These are phyloP conservation scores for Actinia equina DNA, from an alignment of 64 coral and sea anemone genomes.

Conservation along the genomic window DNA sequence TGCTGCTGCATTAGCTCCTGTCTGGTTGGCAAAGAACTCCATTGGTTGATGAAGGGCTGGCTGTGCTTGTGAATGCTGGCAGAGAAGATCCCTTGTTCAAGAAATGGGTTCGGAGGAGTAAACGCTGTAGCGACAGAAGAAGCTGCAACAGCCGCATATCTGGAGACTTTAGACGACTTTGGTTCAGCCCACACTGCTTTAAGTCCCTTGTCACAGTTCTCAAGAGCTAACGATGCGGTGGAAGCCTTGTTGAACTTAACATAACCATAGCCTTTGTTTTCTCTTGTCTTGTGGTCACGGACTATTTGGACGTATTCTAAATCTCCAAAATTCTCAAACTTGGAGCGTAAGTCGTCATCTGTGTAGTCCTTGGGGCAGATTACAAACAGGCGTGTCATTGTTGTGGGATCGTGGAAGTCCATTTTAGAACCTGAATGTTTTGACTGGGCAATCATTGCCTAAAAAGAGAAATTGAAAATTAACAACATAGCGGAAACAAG, in stretches of 20 bases:
- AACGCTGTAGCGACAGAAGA: slow-evolving; percentile 63
- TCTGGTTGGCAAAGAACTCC: slow-evolving; percentile 43
- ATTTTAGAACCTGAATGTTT: slow-evolving; percentile 85
- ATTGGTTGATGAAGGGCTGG: slow-evolving; percentile 31
- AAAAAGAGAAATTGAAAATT: background rate
- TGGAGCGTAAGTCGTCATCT: slow-evolving; percentile 82
- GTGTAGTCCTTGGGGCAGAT: slow-evolving; percentile 83
- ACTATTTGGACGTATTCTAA: slow-evolving; percentile 97
- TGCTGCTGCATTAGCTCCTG: slow-evolving; percentile 43
- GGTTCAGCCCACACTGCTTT: slow-evolving; percentile 98
- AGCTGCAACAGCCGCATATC: slow-evolving; percentile 86
- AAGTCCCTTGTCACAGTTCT: slow-evolving; percentile 87
- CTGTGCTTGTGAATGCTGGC: slow-evolving; percentile 23
- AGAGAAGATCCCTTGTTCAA: slow-evolving; percentile 52
- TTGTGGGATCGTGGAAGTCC: slow-evolving; percentile 88
- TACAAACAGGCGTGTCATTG: slow-evolving; percentile 83
- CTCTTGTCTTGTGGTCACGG: slow-evolving; percentile 84
- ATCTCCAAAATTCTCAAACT: slow-evolving; percentile 92
- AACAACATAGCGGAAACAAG: no score
- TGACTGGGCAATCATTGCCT: slow-evolving; percentile 99
- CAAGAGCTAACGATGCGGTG: slow-evolving; percentile 84
- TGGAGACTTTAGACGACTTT: slow-evolving; percentile 90
- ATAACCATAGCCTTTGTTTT: slow-evolving; percentile 92
- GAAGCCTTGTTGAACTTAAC: slow-evolving; percentile 91
- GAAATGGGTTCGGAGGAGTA: slow-evolving; percentile 83